Base-by-base conservation (phyloP, 2,888 invertebrate species). In the Odontomyia ornata region DNA sequence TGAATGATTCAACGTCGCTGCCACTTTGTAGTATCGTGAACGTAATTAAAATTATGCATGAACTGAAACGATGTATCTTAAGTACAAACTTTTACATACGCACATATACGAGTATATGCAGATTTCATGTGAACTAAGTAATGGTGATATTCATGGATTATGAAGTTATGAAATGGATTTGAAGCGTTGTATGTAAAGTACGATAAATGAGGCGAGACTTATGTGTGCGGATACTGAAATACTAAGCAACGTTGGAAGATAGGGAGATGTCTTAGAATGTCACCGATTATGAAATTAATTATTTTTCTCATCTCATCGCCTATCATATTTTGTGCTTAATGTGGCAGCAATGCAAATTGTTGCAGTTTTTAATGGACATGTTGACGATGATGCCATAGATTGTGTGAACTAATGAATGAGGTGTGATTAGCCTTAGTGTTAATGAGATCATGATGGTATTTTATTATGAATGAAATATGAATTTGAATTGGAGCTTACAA, bases 21-120 rank as follows among this genome's bases (percentile, higher is more conserved):
- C 52, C 15, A 52, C n/a, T 4, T 18, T 5, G 13, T 13, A 60
- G 23, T 60, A 21, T 25, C n/a, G 11, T 4, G 25, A 18, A 60
- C 57, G 57, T 13, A 60, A 60, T 60, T 60, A 60, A 60, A 60
- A 60, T 23, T 23, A 25, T 60, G 23, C 57, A 60, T 23, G 57
- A 25, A 4, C 11, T 60, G 57, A 21, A 25, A 23, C 9, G 36
- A 9, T 36, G 36, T 36, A 5, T 36, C 36, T 9, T 5, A 5
- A 36, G 36, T 9, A 36, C 36, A n/a, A n/a, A n/a, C n/a, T n/a
- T n/a, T n/a, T n/a, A n/a, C n/a, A 36, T 9, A 9, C 36, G 9
- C 36, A 9, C 36, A 36, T 36, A 36, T 9, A 9, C 3, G 36
- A 5, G 36, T 36, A 23, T 60, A 60, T 60, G 57, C 57, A 23